These are phyloP conservation scores for Poeciliopsis paucimaculata DNA, from an alignment of 2,797 vertebrate species.

Conservation along the genomic window DNA sequence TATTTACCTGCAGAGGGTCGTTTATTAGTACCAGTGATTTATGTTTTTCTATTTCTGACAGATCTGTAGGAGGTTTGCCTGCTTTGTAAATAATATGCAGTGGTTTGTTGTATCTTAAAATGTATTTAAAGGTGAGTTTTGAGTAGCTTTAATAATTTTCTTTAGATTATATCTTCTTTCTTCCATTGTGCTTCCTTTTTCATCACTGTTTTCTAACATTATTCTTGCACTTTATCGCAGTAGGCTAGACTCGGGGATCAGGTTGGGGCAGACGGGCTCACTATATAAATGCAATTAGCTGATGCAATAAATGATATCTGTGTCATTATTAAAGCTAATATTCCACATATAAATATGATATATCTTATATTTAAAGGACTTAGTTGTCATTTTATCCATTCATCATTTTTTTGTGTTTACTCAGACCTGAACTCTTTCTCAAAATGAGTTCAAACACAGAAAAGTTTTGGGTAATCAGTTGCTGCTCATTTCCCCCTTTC, in stretches of 20 bases:
- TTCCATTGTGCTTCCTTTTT: conserved; percentile 41
- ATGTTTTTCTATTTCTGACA: background rate
- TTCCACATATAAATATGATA: background rate
- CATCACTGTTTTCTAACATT: conserved; percentile 40
- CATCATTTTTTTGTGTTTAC: background rate
- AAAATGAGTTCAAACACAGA: background rate
- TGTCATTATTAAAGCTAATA: background rate
- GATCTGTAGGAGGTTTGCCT: background rate
- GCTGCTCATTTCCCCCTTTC: background rate
- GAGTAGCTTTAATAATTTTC: background rate
- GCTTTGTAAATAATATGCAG: background rate
- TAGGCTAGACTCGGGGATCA: background rate
- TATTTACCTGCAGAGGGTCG: background rate
- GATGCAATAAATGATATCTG: conserved; percentile 60
- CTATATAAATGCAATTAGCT: conserved; percentile 36
- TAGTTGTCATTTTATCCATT: background rate
- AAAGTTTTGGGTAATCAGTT: background rate
- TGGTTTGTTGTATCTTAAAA: background rate
- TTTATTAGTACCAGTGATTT: background rate
- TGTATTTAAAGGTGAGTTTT: background rate
- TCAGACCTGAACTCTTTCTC: background rate
- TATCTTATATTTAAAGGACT: background rate
- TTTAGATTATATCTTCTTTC: conserved; percentile 10
- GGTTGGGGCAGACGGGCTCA: conserved; percentile 1
- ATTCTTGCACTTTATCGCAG: conserved; percentile 77